phyloP scores from a whole-genome alignment of 23 tunicate genomes.

The Corella eumyota region DNA sequence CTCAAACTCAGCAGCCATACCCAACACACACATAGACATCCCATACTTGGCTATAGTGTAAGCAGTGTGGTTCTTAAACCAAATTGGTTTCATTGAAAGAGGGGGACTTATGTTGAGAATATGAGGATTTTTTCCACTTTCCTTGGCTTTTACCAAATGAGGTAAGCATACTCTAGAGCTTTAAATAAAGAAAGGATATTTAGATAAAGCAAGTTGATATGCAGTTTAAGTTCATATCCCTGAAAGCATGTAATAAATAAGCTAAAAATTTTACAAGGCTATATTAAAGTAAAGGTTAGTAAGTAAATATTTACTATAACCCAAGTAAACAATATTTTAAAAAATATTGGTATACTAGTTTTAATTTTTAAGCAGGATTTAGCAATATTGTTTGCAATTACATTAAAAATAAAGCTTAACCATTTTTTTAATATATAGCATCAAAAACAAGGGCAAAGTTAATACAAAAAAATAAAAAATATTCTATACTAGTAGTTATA shows the following conservation, averaged over 20 bases:
- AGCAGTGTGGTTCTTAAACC: slow-evolving; percentile 92
- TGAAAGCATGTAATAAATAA: not conserved
- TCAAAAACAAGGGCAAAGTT: too few species aligned
- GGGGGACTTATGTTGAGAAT: slow-evolving; percentile 98
- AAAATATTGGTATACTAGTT: too few species aligned
- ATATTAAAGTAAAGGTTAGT: too few species aligned
- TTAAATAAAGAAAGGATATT: not conserved
- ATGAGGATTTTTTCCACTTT: slow-evolving; percentile 80
- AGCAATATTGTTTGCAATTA: too few species aligned
- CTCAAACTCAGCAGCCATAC: slow-evolving; percentile 90
- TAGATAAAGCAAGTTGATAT: not conserved
- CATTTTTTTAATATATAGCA: too few species aligned
- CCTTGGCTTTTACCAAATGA: slow-evolving; percentile 72
- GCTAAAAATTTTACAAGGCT: too few species aligned
- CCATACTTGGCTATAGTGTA: slow-evolving; percentile 94
- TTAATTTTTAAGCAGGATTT: too few species aligned
- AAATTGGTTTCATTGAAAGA: slow-evolving; percentile 78
- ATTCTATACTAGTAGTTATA: too few species aligned
- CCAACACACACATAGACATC: slow-evolving; percentile 98
- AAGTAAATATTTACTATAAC: too few species aligned
- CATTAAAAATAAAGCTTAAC: too few species aligned
- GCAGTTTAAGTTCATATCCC: not conserved
- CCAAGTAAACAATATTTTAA: too few species aligned
- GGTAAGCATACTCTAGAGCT: slow-evolving; percentile 83
- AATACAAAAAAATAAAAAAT: too few species aligned